Base-by-base conservation (phyloP, 2,797 vertebrate genomes). In the Calcarius lapponicus region DNA sequence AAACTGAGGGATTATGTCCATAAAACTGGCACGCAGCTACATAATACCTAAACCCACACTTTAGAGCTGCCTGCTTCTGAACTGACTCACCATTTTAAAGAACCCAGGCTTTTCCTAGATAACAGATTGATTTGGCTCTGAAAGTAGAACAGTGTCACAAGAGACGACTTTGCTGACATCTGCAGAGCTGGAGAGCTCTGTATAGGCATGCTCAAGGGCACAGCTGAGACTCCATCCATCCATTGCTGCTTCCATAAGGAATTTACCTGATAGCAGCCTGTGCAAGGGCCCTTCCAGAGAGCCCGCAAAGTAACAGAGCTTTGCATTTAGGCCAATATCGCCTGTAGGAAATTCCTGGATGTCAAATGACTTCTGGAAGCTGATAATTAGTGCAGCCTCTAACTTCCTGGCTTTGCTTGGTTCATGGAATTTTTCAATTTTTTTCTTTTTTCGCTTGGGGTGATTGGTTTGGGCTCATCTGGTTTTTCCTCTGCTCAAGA, bases 1-100 rank as follows among this genome's bases (percentile, higher is more conserved):
- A 93, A 96, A 92, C 60, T 54, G 79, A 79, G 65, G 82, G 80
- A 88, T 95, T 92, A 81, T 31, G 70, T 81, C 87, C 67, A 19
- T 73, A 90, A 91, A 93, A 75, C 25, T 79, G 76, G 90, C 80
- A 62, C 0, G 0, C 32, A 89, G 60, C 38, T 70, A 84, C 47
- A 71, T 53, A 92, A 78, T 48, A 73, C 65, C 42, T 54, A 94
- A 92, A 66, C 62, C n/a, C 45, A 24, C 40, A 11, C 45, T 51
- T 90, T 21, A 64, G 36, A 70, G 24, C 36, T 57, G 47, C 48
- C 76, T 75, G 51, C 56, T 91, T 90, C 70, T 88, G 62, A 74
- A 65, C 42, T 42, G 69, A 78, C 11, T 81, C 29, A 32, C 8
- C 36, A 21, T 88, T 81, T 71, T 82, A 93, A 86, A 60, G 31